phyloP scores from a whole-genome alignment of 2,888 invertebrate species.

The Plebejus anna region DNA sequence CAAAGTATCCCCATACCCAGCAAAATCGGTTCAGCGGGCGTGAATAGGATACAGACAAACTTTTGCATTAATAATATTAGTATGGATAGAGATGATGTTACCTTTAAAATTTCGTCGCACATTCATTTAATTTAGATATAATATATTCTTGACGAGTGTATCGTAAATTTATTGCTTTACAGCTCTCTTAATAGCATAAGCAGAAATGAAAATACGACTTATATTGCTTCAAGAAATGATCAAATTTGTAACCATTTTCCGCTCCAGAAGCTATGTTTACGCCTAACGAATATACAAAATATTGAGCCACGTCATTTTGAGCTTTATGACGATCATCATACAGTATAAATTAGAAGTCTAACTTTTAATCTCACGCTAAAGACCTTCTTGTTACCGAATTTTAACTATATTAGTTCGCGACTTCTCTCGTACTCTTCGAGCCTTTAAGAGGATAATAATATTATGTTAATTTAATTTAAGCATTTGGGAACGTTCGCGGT shows the following conservation, averaged over 20 bases:
- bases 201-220: conserved; percentile 14
- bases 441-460: conserved; percentile 10
- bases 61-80: too few relatives aligned
- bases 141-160: neutral
- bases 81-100: too few relatives aligned
- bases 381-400: conserved; percentile 16
- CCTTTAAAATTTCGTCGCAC: neutral
- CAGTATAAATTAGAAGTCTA: neutral
- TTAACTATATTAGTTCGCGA: conserved; percentile 19
- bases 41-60: too few relatives aligned
- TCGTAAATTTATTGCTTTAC: neutral
- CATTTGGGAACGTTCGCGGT: neutral
- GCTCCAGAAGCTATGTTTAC: conserved; percentile 1
- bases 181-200: neutral
- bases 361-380: neutral
- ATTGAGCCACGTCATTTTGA: neutral
- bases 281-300: neutral
- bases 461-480: conserved; percentile 17
- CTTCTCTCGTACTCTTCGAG: neutral
- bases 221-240: conserved; percentile 8
- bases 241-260: conserved; percentile 28
- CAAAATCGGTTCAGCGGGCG: too few relatives aligned
- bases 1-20: too few relatives aligned
- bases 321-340: neutral
- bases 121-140: neutral